A percentile compares a stretch with the other conserved stretches of the same genome.
phyloP scores from a whole-genome alignment of 2,113 vertebrate genomes.

The Tenrec ecaudatus region DNA sequence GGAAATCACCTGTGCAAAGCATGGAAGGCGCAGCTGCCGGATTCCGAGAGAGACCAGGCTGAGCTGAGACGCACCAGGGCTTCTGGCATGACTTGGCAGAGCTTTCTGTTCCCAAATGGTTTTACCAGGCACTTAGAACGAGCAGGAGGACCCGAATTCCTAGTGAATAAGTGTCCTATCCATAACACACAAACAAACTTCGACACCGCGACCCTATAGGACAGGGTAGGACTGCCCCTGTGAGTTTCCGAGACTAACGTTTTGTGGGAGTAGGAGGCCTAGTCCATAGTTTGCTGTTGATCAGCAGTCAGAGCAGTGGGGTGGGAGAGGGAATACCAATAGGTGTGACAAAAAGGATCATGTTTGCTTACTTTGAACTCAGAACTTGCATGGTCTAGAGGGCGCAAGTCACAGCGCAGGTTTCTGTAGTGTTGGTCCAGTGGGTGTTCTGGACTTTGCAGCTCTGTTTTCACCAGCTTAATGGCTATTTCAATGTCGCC shows the following conservation, averaged over 20 bases:
- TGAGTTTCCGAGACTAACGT: no score
- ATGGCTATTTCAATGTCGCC: constrained; percentile 94
- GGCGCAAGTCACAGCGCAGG: constrained; percentile 88
- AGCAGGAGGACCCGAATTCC: not conserved
- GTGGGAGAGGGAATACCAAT: not conserved
- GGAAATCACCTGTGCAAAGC: constrained; percentile 87
- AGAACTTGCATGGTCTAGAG: constrained; percentile 84
- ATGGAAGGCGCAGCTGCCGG: not conserved
- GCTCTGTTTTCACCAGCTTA: constrained; percentile 89
- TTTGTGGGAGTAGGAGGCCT: no score
- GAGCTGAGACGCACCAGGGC: not conserved
- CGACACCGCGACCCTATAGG: no score
- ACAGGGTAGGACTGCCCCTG: no score
- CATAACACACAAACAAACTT: no score
- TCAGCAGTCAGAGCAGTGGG: not conserved
- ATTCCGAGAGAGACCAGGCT: not conserved
- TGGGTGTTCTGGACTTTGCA: constrained; percentile 88
- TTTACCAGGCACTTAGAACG: constrained; percentile 17
- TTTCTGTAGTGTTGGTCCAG: constrained; percentile 90
- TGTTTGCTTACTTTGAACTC: constrained; percentile 89
- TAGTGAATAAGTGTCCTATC: no score
- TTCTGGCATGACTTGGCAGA: not conserved
- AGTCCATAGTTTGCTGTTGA: constrained; percentile 27
- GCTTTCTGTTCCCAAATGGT: not conserved
- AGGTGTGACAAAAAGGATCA: constrained; percentile 7